These are phyloP conservation scores for Mastomys coucha DNA, from an alignment of 2,113 vertebrate species.

Conservation along the genomic window DNA sequence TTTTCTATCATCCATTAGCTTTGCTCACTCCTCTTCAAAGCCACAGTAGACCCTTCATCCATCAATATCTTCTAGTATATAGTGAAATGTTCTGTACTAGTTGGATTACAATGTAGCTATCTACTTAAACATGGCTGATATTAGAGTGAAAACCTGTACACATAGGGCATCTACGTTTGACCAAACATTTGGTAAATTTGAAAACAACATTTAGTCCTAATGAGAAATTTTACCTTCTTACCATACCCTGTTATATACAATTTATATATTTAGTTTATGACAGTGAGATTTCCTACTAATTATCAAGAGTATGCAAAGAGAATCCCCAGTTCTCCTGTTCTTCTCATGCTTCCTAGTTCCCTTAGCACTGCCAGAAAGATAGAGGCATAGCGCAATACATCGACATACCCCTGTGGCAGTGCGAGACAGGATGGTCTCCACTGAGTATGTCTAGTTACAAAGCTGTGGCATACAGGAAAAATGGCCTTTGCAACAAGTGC, in stretches of 20 bases:
- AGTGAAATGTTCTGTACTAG: neutral
- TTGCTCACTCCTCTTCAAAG: neutral
- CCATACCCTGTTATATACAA: neutral
- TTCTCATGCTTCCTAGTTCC: neutral
- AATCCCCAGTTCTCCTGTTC: neutral
- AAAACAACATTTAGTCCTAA: neutral
- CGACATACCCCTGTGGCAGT: neutral
- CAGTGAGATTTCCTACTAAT: neutral
- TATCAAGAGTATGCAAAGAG: neutral
- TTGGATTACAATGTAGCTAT: neutral
- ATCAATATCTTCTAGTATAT: neutral
- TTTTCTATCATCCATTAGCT: neutral
- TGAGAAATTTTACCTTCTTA: neutral
- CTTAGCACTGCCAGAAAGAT: neutral
- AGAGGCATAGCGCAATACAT: neutral
- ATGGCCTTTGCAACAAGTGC: neutral
- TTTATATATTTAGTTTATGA: constrained; percentile 34
- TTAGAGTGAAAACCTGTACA: neutral
- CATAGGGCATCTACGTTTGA: neutral
- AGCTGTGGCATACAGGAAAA: neutral
- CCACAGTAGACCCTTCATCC: neutral
- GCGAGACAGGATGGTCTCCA: neutral
- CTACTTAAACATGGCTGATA: neutral
- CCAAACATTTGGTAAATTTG: neutral
- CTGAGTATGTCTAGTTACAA: neutral